A percentile compares a stretch with the other conserved stretches of the same genome.
phyloP scores from a whole-genome alignment of 92 coral and sea anemone genomes.

The Plumapathes pennacea region DNA sequence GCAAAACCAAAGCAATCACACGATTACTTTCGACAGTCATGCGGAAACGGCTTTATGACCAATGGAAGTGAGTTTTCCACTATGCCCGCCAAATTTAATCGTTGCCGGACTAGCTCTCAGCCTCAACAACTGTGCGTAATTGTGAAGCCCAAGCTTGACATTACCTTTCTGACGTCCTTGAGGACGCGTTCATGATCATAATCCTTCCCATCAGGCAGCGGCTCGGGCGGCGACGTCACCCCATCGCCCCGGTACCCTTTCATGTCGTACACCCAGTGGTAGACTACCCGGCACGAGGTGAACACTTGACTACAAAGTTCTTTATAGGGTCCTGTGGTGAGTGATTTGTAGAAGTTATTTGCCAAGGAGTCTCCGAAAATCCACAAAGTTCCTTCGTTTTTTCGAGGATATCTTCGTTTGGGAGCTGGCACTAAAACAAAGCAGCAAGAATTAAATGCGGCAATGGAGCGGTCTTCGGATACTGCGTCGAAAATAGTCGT shows the following conservation, averaged over 20 bases:
- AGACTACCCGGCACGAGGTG: slow-evolving; percentile 45
- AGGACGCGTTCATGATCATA: slow-evolving; percentile 81
- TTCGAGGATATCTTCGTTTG: slow-evolving; percentile 14
- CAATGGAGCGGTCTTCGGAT: too few relatives aligned
- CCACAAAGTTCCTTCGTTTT: slow-evolving; percentile 54
- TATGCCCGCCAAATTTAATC: too few relatives aligned
- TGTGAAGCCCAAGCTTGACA: too few relatives aligned
- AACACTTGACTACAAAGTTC: slow-evolving; percentile 56
- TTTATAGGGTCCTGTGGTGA: slow-evolving; percentile 57
- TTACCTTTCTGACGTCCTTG: slow-evolving; percentile 76
- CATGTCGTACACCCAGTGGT: slow-evolving; percentile 91
- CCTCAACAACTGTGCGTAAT: too few relatives aligned
- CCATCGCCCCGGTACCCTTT: slow-evolving; percentile 81
- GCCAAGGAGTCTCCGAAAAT: slow-evolving; percentile 86
- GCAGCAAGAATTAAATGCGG: too few relatives aligned
- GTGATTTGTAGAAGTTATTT: slow-evolving; percentile 42
- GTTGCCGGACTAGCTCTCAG: too few relatives aligned
- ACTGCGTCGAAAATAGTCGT: too few relatives aligned
- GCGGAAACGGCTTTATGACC: too few relatives aligned
- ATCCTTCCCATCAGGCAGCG: slow-evolving; percentile 71
- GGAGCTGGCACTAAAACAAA: too few relatives aligned
- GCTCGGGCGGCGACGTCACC: slow-evolving; percentile 61
- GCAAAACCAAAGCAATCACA: too few relatives aligned
- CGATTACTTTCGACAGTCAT: too few relatives aligned
- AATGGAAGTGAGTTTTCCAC: too few relatives aligned